Percentiles rank a stretch among this genome's conserved stretches.
Conservation (phyloP, 2,888 invertebrate species). For the Scaeva pyrastri region DNA sequence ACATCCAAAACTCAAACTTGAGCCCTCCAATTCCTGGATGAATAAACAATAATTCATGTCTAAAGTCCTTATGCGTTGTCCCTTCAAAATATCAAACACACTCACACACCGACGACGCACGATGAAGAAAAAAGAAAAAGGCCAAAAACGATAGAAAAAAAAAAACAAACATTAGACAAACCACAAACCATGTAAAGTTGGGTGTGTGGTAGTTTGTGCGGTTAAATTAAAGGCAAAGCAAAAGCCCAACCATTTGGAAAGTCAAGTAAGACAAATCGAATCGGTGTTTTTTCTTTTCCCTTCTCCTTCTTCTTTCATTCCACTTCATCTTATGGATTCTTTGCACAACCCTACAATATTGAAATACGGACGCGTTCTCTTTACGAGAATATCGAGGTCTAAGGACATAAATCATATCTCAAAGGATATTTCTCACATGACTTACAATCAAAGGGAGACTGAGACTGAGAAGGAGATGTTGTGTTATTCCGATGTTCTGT, state of each 20-base stretch:
- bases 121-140: too few relatives aligned
- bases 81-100: conserved; percentile 19
- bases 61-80: conserved; percentile 35
- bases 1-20: background rate
- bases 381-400: conserved; percentile 43
- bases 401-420: conserved; percentile 68
- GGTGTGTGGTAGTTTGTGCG: conserved; percentile 20
- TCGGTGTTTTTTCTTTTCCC: conserved; percentile 26
- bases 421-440: conserved; percentile 72
- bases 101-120: background rate
- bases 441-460: conserved; percentile 45
- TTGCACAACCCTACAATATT: conserved; percentile 11
- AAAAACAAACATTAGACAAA: conserved; percentile 28
- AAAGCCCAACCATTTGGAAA: conserved; percentile 51
- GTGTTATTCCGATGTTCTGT: conserved; percentile 54
- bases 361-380: conserved; percentile 48
- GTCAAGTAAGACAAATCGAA: conserved; percentile 71
- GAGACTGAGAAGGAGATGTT: conserved; percentile 5
- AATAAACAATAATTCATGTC: conserved; percentile 59
- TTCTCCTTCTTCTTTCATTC: background rate
- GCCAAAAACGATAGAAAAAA: conserved; percentile 45
- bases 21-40: conserved; percentile 36
- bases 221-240: conserved; percentile 55
- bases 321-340: conserved; percentile 14
- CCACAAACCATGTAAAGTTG: conserved; percentile 17